Conservation (phyloP, 2,888 invertebrate genomes). For the Dryadula phaetusa region DNA sequence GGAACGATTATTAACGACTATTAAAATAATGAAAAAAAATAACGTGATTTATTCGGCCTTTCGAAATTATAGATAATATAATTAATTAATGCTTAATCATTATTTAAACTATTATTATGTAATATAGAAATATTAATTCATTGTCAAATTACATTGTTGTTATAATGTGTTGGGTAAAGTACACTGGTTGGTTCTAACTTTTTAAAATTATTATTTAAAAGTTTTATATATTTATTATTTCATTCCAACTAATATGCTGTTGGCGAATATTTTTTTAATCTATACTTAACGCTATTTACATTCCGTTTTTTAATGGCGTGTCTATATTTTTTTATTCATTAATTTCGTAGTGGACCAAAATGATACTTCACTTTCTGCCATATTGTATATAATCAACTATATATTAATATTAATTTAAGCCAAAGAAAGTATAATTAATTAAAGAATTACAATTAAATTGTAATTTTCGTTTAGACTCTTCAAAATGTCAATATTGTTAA, state of each 20-base stretch:
- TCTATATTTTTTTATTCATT: conserved; percentile 33
- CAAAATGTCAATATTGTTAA: conserved; percentile 25
- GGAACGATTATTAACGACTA: conserved; percentile 29
- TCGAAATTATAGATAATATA: conserved; percentile 30
- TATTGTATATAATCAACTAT: conserved; percentile 16
- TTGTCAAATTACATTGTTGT: background rate
- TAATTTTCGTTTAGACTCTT: conserved; percentile 4
- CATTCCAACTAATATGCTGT: conserved; percentile 8
- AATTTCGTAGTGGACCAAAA: conserved; percentile 66
- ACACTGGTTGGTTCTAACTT: background rate
- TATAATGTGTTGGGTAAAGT: background rate
- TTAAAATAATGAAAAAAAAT: conserved; percentile 19
- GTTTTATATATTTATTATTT: background rate
- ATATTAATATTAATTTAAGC: conserved; percentile 7
- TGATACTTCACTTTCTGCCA: conserved; percentile 44
- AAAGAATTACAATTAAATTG: conserved; percentile 9
- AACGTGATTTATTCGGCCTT: conserved; percentile 33
- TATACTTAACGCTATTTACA: conserved; percentile 14
- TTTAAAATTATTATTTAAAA: no score
- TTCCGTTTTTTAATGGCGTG: conserved; percentile 15
- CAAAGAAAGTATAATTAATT: conserved; percentile 37
- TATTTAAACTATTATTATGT: background rate
- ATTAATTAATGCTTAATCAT: conserved; percentile 9
- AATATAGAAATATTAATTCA: no score
- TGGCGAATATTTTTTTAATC: background rate